Evolutionary conservation across 2,113 vertebrate genomes (phyloP).

Genomic region (Indicator indicator): DNA sequence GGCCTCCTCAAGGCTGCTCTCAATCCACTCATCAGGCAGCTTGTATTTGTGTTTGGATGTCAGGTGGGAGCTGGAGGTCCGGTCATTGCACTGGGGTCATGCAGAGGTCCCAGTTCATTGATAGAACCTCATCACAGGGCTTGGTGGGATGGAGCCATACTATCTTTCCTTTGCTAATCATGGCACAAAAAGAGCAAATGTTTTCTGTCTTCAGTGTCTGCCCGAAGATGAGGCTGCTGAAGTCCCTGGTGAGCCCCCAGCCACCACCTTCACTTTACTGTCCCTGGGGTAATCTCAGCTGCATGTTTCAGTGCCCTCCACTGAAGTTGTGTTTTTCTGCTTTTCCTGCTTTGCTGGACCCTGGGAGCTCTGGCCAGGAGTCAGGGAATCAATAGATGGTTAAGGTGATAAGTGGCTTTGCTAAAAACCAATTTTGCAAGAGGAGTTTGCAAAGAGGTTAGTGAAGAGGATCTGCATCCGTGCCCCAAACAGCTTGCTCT

Average conservation of each 20-base stretch:
- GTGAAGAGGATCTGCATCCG: neutral
- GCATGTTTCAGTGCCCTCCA: rapidly evolving
- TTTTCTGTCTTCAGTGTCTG: neutral
- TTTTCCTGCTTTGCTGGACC: neutral
- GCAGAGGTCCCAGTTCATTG: rapidly evolving
- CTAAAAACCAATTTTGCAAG: slow-evolving; percentile 49
- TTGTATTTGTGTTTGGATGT: too few relatives aligned
- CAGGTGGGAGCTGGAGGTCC: rapidly evolving
- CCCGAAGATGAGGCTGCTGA: rapidly evolving
- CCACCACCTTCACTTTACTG: neutral
- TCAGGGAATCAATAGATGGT: slow-evolving; percentile 42
- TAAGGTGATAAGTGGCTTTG: slow-evolving; percentile 60
- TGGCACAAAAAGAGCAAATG: neutral
- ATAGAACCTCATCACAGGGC: rapidly evolving
- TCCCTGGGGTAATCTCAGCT: rapidly evolving
- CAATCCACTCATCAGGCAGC: too few relatives aligned
- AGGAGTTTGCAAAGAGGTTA: slow-evolving; percentile 30
- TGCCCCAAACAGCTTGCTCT: neutral
- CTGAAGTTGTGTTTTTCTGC: neutral
- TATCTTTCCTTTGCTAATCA: neutral
- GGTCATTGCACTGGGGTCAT: rapidly evolving
- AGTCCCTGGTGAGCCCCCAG: rapidly evolving
- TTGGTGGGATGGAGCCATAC: neutral
- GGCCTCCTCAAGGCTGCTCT: too few relatives aligned
- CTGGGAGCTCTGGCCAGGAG: slow-evolving; percentile 12